A percentile compares a stretch with the other conserved stretches of the same genome.
Evolutionary conservation across 2,888 invertebrate genomes (phyloP).

Genomic region (Aporophyla lueneburgensis): DNA sequence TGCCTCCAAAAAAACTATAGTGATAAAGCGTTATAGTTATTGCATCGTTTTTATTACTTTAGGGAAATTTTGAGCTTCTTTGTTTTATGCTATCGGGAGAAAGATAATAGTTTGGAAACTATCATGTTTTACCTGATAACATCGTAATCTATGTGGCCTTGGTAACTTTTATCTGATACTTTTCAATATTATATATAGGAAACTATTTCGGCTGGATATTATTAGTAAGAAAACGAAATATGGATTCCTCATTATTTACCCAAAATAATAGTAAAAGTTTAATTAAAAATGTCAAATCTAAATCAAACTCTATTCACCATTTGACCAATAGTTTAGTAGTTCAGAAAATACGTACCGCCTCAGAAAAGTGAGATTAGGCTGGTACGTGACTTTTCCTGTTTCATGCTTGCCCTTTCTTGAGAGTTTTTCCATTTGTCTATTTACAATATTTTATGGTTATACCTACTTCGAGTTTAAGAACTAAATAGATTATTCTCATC

Average conservation of each 20-base stretch:
- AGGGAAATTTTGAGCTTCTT: slow-evolving; percentile 35
- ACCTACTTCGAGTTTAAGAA: too few species aligned
- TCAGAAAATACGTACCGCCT: slow-evolving; percentile 11
- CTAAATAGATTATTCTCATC: too few species aligned
- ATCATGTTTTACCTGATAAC: neutral
- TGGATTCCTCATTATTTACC: neutral
- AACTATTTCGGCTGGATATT: neutral
- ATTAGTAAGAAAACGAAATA: neutral
- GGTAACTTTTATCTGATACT: neutral
- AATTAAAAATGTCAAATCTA: neutral
- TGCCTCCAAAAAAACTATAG: slow-evolving; percentile 19
- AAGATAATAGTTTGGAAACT: neutral
- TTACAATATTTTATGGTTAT: neutral
- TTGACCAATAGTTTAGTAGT: slow-evolving; percentile 6
- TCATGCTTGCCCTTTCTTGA: neutral
- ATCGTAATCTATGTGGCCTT: neutral
- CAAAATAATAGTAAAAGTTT: neutral
- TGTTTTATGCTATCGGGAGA: slow-evolving; percentile 22
- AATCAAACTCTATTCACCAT: slow-evolving; percentile 2
- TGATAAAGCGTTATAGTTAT: slow-evolving; percentile 43
- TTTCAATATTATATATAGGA: neutral
- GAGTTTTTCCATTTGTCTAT: neutral
- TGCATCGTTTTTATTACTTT: slow-evolving; percentile 51
- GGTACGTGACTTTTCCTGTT: slow-evolving; percentile 19
- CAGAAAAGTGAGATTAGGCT: slow-evolving; percentile 7